These are phyloP conservation scores for Xiphias gladius DNA, from an alignment of 2,113 vertebrate species.

Conservation along the genomic window DNA sequence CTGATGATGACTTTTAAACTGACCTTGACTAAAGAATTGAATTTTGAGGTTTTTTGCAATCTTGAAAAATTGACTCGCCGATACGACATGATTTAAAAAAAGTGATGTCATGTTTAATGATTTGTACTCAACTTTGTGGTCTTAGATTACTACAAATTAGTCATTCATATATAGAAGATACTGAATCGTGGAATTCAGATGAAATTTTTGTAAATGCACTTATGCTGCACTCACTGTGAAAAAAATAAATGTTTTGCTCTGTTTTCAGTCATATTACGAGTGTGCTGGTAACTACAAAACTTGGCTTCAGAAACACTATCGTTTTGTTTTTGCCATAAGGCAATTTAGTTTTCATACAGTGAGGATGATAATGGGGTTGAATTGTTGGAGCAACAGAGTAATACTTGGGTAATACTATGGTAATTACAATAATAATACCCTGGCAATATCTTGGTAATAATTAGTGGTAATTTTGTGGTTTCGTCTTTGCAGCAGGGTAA, in stretches of 20 bases:
- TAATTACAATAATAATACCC: too few relatives aligned
- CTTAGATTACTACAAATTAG: background rate
- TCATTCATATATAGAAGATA: background rate
- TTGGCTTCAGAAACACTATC: background rate
- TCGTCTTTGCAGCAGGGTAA: too few relatives aligned
- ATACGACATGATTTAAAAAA: background rate
- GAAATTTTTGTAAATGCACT: constrained; percentile 27
- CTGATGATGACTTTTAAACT: constrained; percentile 1
- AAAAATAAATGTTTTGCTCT: background rate
- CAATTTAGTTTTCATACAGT: too few relatives aligned
- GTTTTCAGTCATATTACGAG: background rate
- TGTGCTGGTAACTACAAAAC: background rate
- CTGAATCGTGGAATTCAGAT: background rate
- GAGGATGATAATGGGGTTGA: background rate
- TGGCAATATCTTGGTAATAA: background rate
- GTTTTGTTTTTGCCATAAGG: background rate
- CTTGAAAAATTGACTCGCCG: background rate
- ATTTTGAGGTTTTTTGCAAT: background rate
- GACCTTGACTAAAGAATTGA: background rate
- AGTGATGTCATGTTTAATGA: background rate
- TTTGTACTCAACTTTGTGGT: constrained; percentile 11
- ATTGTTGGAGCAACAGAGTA: too few relatives aligned
- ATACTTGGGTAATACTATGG: too few relatives aligned
- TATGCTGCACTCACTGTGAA: background rate
- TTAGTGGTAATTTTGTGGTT: background rate